Percentiles rank a stretch among this genome's conserved stretches.
Evolutionary conservation across 1,140 invertebrate genomes (phyloP).

Genomic region (Dendrolimus punctatus): DNA sequence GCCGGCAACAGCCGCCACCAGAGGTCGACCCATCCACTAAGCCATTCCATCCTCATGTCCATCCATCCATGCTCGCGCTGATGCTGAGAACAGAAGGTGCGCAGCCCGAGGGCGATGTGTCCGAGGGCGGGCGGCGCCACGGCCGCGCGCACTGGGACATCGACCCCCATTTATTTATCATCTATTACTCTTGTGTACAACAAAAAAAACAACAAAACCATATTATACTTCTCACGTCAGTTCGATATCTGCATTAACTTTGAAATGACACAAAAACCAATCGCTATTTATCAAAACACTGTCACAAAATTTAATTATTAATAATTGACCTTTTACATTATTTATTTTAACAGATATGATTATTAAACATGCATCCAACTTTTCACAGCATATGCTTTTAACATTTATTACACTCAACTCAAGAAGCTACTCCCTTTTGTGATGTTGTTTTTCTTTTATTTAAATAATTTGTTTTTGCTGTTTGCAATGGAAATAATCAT

Average conservation of each 20-base stretch:
- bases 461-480: too few relatives aligned
- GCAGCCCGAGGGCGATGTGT: not conserved
- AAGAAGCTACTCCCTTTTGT: too few relatives aligned
- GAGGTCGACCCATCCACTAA: constrained; percentile 14
- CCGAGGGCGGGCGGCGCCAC: too few relatives aligned
- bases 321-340: constrained; percentile 64
- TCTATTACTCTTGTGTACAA: not conserved
- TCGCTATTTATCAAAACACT: not conserved
- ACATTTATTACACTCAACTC: too few relatives aligned
- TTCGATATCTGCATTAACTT: constrained; percentile 3
- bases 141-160: too few relatives aligned
- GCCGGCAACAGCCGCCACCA: constrained; percentile 40
- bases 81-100: constrained; percentile 18
- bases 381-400: too few relatives aligned
- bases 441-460: too few relatives aligned
- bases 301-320: constrained; percentile 37
- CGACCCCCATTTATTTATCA: too few relatives aligned
- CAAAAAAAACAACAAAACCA: constrained; percentile 50
- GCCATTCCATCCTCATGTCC: constrained; percentile 20
- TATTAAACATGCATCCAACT: constrained; percentile 27
- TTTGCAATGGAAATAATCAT: too few relatives aligned
- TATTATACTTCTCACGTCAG: constrained; percentile 66
- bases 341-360: constrained; percentile 29
- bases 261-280: constrained; percentile 2
- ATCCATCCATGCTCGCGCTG: constrained; percentile 1